These are phyloP conservation scores for Scaptomyza cyrtandrae DNA, from an alignment of 2,888 invertebrate species.

Conservation along the genomic window DNA sequence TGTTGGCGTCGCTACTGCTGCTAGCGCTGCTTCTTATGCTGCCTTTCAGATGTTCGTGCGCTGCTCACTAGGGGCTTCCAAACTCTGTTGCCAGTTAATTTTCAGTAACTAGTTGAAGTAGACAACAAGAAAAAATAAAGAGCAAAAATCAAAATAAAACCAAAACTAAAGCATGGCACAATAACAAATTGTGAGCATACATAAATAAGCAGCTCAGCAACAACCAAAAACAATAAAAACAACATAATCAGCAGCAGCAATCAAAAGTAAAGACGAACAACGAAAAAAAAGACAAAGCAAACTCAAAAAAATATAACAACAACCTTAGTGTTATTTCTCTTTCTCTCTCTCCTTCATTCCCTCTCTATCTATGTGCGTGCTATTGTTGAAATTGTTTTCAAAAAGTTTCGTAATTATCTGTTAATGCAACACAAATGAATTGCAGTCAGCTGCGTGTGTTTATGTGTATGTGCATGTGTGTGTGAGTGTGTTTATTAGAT, in stretches of 20 bases:
- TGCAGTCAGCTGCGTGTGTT: constrained; percentile 51
- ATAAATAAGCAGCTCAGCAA: constrained; percentile 2
- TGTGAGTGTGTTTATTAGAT: not conserved
- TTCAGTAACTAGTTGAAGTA: constrained; percentile 79
- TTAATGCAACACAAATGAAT: constrained; percentile 49
- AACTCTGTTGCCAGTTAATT: constrained; percentile 76
- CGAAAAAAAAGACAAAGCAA: constrained; percentile 32
- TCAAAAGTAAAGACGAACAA: constrained; percentile 45
- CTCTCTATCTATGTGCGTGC: constrained; percentile 29
- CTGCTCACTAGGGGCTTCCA: constrained; percentile 58
- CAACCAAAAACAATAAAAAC: constrained; percentile 18
- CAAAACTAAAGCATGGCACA: constrained; percentile 32
- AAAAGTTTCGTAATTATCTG: constrained; percentile 61
- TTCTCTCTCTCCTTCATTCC: not conserved
- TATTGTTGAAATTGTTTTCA: constrained; percentile 54
- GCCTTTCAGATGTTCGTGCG: constrained; percentile 62
- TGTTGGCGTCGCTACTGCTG: constrained; percentile 21
- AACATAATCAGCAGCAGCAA: constrained; percentile 23
- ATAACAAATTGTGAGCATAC: constrained; percentile 29
- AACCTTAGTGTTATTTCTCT: constrained; percentile 37
- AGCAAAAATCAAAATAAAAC: constrained; percentile 37
- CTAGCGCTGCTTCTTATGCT: constrained; percentile 57
- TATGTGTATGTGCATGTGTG: constrained; percentile 1
- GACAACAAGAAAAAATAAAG: constrained; percentile 62
- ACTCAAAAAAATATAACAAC: constrained; percentile 36